phyloP scores from a whole-genome alignment of 2,113 vertebrate genomes.

The Stegostoma tigrinum region DNA sequence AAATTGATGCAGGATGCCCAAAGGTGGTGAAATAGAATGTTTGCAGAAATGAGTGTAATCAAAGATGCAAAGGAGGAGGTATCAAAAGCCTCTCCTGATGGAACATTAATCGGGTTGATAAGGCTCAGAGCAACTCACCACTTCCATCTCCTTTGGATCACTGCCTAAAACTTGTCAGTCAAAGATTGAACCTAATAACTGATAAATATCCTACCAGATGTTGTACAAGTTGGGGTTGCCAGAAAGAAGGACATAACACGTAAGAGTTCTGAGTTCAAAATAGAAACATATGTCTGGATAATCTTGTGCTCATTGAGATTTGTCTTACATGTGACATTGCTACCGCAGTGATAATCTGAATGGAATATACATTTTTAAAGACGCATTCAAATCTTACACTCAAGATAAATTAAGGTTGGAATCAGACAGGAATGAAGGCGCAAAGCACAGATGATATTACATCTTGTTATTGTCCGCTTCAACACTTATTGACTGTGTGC shows the following conservation, averaged over 20 bases:
- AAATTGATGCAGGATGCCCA: slow-evolving; percentile 16
- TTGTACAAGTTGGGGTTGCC: neutral
- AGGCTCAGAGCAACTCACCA: slow-evolving; percentile 42
- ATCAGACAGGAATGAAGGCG: neutral
- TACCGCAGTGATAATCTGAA: neutral
- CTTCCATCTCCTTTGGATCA: slow-evolving; percentile 42
- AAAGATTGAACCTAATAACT: slow-evolving; percentile 38
- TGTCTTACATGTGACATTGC: slow-evolving; percentile 2
- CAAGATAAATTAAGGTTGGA: neutral
- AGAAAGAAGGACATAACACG: slow-evolving; percentile 4
- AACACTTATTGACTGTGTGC: neutral
- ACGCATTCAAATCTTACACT: neutral
- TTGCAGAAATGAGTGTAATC: neutral
- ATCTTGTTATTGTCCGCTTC: neutral
- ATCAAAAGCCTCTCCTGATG: slow-evolving; percentile 36
- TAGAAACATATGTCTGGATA: slow-evolving; percentile 19
- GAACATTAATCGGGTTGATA: slow-evolving; percentile 40
- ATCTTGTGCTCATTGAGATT: neutral
- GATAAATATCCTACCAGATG: slow-evolving; percentile 27
- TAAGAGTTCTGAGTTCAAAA: slow-evolving; percentile 26
- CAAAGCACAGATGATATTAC: neutral
- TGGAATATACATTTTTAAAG: neutral
- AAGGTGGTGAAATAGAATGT: neutral
- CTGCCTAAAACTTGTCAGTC: slow-evolving; percentile 44
- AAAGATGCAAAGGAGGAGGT: slow-evolving; percentile 31